Base-by-base conservation (phyloP, 2,797 vertebrate species). In the Argyrosomus regius region DNA sequence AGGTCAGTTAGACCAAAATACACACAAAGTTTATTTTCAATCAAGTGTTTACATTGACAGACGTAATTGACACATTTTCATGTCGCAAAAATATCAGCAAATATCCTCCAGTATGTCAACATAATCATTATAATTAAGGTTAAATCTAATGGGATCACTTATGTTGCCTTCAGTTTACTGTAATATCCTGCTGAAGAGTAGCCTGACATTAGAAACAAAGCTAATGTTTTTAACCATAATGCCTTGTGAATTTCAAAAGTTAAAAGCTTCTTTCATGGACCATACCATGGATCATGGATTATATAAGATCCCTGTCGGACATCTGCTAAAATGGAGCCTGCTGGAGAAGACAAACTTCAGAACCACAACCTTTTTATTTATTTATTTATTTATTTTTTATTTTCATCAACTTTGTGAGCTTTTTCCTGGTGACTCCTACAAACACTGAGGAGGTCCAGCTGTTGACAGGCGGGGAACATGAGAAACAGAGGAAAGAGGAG, bases 1-100 rank as follows among this genome's bases (percentile, higher is more conserved):
- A 98, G 97, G 98, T 98, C 78, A 76, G 92, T 73, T 1, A 2
- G 7, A 35, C 6, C 14, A 14, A 52, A 72, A 26, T 8, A 6
- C 28, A 58, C 4, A 20, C 35, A 35, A 39, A 39, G 12, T 45
- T 17, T 1, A 0, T 56, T 68, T 57, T 26, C 8, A 75, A 12
- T 54, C 53, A 45, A 9, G 28, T 10, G 26, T 20, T 54, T 20
- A 22, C 4, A 43, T 31, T 53, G 73, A 26, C 43, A 2, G 43
- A 57, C 1, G 14, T 46, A 22, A 54, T 11, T 24, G 52, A 6
- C 12, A 63, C 35, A 39, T 39, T 31, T 6, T 28, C 0, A 48
- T 24, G 10, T 49, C 4, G 24, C 0, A 0, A n/a, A 41, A 64
- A 16, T 31, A 20, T 46, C 28, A 66, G n/a, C 35, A 73, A 50